Percentiles rank a stretch among this genome's conserved stretches.
Evolutionary conservation across 2,113 vertebrate genomes (phyloP).

Genomic region (Cairina moschata): DNA sequence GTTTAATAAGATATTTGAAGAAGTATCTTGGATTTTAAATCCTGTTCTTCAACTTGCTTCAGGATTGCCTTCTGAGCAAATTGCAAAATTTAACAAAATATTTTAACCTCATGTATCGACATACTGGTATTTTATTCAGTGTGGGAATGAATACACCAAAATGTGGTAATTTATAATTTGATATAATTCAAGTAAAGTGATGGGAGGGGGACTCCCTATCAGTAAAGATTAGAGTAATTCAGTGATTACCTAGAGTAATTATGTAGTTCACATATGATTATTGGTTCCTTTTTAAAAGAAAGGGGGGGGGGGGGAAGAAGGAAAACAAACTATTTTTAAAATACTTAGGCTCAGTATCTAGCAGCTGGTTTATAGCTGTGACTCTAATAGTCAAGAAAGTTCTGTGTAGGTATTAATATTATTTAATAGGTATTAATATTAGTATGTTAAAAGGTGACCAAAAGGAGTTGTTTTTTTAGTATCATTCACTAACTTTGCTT

Average conservation of each 20-base stretch:
- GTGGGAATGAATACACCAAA: not conserved
- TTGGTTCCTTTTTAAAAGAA: not conserved
- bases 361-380: not conserved
- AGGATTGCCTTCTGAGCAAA: constrained; percentile 46
- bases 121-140: not conserved
- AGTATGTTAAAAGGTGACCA: not conserved
- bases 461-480: not conserved
- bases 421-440: not conserved
- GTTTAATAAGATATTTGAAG: constrained; percentile 58
- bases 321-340: not conserved
- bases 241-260: not conserved
- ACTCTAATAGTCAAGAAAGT: not conserved
- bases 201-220: not conserved
- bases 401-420: not conserved
- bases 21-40: constrained; percentile 44
- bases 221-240: not conserved
- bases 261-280: not conserved
- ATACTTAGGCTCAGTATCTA: not conserved
- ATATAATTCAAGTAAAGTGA: not conserved
- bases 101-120: not conserved
- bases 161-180: not conserved
- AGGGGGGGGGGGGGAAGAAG: not conserved
- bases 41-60: not conserved
- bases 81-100: constrained; percentile 31
- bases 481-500: not conserved